These are phyloP conservation scores for Phoebastria nigripes DNA, from an alignment of 2,797 vertebrate genomes.

Conservation along the genomic window DNA sequence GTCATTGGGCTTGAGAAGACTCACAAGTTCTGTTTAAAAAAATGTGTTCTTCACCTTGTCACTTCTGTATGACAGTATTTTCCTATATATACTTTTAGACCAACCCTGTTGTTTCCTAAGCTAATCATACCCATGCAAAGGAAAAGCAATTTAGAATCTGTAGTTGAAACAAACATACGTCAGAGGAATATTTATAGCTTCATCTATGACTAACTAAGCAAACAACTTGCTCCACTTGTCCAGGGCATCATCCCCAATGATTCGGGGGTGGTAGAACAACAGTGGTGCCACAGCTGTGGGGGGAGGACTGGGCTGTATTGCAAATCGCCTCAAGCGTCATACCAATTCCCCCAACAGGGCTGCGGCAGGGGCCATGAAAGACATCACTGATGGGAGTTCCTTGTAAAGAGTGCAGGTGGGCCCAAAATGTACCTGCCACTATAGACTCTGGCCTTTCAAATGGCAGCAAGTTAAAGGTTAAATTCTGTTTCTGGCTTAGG, in stretches of 20 bases:
- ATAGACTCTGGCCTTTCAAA: background rate
- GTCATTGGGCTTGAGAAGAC: background rate
- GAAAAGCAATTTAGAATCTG: background rate
- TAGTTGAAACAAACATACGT: background rate
- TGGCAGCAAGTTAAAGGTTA: background rate
- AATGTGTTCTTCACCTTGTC: background rate
- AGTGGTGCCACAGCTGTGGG: accelerated
- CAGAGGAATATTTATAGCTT: background rate
- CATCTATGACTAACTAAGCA: background rate
- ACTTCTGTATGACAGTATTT: background rate
- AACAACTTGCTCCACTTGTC: background rate
- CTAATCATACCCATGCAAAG: background rate
- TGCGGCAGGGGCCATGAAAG: background rate
- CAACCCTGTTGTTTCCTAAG: background rate
- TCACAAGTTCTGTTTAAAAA: background rate
- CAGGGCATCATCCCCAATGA: background rate
- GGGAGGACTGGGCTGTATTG: background rate
- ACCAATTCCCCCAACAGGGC: background rate
- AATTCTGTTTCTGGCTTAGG: background rate
- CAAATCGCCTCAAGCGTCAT: accelerated
- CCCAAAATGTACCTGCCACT: background rate
- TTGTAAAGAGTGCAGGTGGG: background rate
- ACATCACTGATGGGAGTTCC: background rate
- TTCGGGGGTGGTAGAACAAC: background rate
- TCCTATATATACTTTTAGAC: background rate